phyloP scores from a whole-genome alignment of 2,797 vertebrate species.

The Enteromius radiatus region DNA sequence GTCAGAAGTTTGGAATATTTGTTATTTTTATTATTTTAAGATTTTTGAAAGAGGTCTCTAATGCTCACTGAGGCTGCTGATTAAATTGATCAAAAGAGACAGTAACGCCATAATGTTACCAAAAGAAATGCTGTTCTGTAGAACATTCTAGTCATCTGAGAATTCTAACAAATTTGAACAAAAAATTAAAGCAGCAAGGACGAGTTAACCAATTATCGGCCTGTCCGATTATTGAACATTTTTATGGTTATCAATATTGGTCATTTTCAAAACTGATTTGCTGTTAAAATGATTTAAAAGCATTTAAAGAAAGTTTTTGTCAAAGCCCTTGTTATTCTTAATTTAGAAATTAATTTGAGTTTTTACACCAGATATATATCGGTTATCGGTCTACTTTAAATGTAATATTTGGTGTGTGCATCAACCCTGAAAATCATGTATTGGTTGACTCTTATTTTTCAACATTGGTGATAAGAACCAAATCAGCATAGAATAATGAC shows the following conservation, averaged over 20 bases:
- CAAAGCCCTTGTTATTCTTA: neutral
- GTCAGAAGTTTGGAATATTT: neutral
- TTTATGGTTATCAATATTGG: neutral
- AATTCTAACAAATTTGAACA: neutral
- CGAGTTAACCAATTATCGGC: neutral
- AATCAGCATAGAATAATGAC: neutral
- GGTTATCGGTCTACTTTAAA: neutral
- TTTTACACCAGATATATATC: neutral
- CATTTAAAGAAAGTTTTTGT: neutral
- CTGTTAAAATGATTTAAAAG: neutral
- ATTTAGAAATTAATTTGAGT: neutral
- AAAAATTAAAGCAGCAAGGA: neutral
- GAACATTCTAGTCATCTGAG: neutral
- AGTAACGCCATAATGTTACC: neutral
- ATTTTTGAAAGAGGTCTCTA: neutral
- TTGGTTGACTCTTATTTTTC: neutral
- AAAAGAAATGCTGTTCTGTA: neutral
- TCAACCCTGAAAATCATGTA: neutral
- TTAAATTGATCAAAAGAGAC: neutral
- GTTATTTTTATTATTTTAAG: neutral
- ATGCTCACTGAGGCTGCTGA: neutral
- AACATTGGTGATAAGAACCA: neutral
- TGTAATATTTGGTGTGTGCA: neutral
- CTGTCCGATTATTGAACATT: neutral
- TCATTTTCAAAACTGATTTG: neutral